A percentile compares a stretch with the other conserved stretches of the same genome.
Conservation (phyloP, 2,888 invertebrate genomes). For the Drosophila paracracens region DNA sequence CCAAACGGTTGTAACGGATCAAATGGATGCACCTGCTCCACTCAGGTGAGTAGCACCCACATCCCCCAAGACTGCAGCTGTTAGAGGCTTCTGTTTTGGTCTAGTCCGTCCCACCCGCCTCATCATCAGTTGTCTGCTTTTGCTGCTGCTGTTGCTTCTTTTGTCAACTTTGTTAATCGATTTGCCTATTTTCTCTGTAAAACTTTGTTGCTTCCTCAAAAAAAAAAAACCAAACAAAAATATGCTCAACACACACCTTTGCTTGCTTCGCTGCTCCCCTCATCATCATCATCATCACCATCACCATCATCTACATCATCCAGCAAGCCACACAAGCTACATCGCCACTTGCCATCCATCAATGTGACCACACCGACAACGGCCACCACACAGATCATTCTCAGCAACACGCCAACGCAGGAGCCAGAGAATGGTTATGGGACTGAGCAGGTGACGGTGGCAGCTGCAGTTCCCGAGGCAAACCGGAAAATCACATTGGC, state of each 20-base stretch:
- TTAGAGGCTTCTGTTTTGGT: slow-evolving; percentile 20
- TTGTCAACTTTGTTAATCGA: slow-evolving; percentile 70
- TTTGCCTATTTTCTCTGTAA: slow-evolving; percentile 72
- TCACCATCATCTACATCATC: slow-evolving; percentile 25
- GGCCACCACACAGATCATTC: slow-evolving; percentile 77
- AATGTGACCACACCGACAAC: slow-evolving; percentile 79
- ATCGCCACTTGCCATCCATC: slow-evolving; percentile 74
- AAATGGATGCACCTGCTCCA: slow-evolving; percentile 48
- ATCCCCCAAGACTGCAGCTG: not conserved
- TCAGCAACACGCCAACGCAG: slow-evolving; percentile 57
- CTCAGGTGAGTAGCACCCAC: slow-evolving; percentile 47
- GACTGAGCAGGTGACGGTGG: not conserved
- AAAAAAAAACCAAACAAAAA: slow-evolving; percentile 10
- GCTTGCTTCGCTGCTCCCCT: slow-evolving; percentile 58
- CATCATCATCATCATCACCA: slow-evolving; percentile 35
- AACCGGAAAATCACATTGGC: slow-evolving; percentile 8
- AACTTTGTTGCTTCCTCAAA: slow-evolving; percentile 70
- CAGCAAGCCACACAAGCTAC: slow-evolving; percentile 59
- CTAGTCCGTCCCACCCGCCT: not conserved
- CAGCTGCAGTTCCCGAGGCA: not conserved
- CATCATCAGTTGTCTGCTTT: slow-evolving; percentile 17
- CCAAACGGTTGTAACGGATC: slow-evolving; percentile 31
- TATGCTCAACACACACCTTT: slow-evolving; percentile 36
- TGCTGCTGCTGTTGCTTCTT: slow-evolving; percentile 34
- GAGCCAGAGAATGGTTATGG: slow-evolving; percentile 9